Evolutionary conservation across 2,888 invertebrate genomes (phyloP), one percentile per base, ranked within the genome.

Genomic region (Coenonympha glycerion): DNA sequence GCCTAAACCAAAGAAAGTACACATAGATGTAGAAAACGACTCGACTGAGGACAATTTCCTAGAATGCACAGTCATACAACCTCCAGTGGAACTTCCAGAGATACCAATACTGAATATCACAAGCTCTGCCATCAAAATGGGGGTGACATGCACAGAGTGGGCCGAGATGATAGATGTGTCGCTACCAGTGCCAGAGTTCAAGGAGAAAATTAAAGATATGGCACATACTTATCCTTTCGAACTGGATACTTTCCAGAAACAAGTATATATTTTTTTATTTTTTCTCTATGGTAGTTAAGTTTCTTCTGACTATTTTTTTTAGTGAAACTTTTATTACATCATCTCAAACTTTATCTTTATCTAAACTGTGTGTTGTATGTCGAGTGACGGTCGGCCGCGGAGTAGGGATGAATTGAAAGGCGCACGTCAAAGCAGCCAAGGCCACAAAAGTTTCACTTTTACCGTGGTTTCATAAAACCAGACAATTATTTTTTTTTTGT

Each of bases 161-260:
- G 97, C 97, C 0, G 93, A 96, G 68, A 90, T 93, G 76, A 89
- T 98, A 26, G 95, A 98, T 73, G 92, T 95, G 0, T 91, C 92
- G 0, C 89, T 91, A 46, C 95, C 96, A 0, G 92, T 97, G 0
- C 88, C 87, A 1, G 93, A 97, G 72, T 97, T 97, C 67, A 88
- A 92, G 41, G 90, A 94, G 61, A 90, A 89, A 65, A 91, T 97
- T 51, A 95, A 95, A 3, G 91, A 93, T 54, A 93, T 95, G 85
- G 98, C 98, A 0, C 92, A 93, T 67, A 90, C 89, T 53, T 97
- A 92, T 79, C 92, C 93, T 1, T 99, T 99, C 80, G 95, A 97
- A 66, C 87, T 99, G 67, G 99, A 99, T 78, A 94, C 91, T 18
- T 99, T 99, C 73, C 99, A 99, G 74, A 98, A 99, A 81, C 95